phyloP scores from a whole-genome alignment of 2,797 vertebrate species.

The Dallia pectoralis region DNA sequence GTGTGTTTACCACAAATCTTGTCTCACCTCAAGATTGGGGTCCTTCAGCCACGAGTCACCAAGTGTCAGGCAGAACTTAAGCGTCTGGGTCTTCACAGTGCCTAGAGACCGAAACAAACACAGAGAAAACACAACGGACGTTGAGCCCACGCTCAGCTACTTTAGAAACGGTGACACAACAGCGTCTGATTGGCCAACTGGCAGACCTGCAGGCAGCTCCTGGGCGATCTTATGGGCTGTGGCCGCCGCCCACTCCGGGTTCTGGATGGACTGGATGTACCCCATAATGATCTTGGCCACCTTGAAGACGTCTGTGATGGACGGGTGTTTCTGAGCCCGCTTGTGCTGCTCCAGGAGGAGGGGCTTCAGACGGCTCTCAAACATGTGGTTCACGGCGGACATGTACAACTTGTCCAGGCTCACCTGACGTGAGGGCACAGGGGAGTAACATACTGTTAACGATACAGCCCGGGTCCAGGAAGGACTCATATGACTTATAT shows the following conservation, averaged over 20 bases:
- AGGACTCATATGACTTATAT: not conserved
- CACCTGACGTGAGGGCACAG: constrained; percentile 65
- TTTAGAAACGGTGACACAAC: not conserved
- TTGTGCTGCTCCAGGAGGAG: constrained; percentile 77
- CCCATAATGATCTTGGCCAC: constrained; percentile 82
- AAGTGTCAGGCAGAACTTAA: constrained; percentile 87
- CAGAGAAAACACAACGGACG: not conserved
- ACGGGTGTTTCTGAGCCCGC: constrained; percentile 54
- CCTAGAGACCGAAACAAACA: constrained; percentile 67
- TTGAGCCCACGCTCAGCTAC: not conserved
- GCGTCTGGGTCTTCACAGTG: constrained; percentile 81
- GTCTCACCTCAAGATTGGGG: constrained; percentile 77
- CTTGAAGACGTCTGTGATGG: constrained; percentile 74
- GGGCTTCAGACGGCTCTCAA: constrained; percentile 87
- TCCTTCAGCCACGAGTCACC: constrained; percentile 85
- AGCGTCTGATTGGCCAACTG: not conserved
- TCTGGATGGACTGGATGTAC: constrained; percentile 85
- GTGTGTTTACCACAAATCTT: constrained; percentile 8
- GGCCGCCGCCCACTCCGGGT: constrained; percentile 88
- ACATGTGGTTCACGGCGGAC: constrained; percentile 83
- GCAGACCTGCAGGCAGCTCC: constrained; percentile 87
- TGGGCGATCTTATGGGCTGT: constrained; percentile 89
- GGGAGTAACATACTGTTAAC: not conserved
- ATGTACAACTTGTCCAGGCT: constrained; percentile 90
- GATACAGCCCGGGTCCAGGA: not conserved